Evolutionary conservation across 2,113 vertebrate species (phyloP).

Genomic region (Dinomys branickii): DNA sequence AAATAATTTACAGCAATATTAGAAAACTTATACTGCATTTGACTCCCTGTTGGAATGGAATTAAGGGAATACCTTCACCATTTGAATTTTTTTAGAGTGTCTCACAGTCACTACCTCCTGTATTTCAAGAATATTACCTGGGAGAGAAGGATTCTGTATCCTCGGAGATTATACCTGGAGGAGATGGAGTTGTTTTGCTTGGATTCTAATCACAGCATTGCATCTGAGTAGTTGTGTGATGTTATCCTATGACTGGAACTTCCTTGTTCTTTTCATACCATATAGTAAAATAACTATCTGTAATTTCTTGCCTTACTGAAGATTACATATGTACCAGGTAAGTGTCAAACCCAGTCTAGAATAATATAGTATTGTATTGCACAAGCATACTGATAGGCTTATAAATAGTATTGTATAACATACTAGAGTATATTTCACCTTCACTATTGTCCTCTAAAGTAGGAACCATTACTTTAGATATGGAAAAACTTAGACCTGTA

Average conservation of each 20-base stretch:
- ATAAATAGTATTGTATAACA: neutral
- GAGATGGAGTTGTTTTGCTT: neutral
- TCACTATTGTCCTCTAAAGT: neutral
- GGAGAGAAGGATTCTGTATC: neutral
- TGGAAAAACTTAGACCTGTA: neutral
- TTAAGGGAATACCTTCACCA: neutral
- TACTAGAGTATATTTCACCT: neutral
- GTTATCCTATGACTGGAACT: neutral
- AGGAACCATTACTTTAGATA: neutral
- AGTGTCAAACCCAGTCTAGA: neutral
- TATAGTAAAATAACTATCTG: neutral
- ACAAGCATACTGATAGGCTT: neutral
- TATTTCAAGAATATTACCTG: neutral
- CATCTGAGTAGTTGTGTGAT: neutral
- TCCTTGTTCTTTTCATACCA: neutral
- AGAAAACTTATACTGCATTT: constrained; percentile 46
- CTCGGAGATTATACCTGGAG: neutral
- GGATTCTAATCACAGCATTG: neutral
- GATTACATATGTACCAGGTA: neutral
- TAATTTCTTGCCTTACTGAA: neutral
- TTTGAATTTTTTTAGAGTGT: neutral
- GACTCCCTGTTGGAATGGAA: neutral
- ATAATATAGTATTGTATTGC: neutral
- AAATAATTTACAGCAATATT: neutral
- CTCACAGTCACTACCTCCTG: neutral